These are phyloP conservation scores for Uropetala carovei DNA, from an alignment of 2,888 invertebrate species.

Conservation along the genomic window DNA sequence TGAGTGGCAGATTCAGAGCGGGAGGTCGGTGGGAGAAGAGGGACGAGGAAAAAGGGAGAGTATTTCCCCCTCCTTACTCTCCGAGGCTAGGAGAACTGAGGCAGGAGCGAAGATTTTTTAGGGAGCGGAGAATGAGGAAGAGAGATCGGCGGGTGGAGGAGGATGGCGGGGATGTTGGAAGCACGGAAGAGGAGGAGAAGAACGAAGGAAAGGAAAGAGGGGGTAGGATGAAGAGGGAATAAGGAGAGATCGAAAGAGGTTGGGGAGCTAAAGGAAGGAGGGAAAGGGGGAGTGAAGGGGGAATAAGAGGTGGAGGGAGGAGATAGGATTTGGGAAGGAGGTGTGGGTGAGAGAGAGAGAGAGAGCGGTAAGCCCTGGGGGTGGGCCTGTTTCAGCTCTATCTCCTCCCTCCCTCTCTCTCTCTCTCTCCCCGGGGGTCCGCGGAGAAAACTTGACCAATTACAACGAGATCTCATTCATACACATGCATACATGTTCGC, in stretches of 20 bases:
- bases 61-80: too few species aligned
- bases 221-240: neutral
- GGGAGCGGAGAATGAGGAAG: too few species aligned
- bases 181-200: neutral
- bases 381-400: neutral
- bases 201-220: neutral
- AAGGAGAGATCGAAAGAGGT: neutral
- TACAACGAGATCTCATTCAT: constrained; percentile 40
- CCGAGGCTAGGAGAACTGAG: too few species aligned
- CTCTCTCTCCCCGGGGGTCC: constrained; percentile 20
- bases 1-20: constrained; percentile 9
- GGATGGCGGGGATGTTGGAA: neutral
- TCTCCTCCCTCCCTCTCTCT: neutral
- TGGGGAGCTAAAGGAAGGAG: neutral
- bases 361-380: neutral
- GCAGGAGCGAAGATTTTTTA: too few species aligned
- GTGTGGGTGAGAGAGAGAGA: neutral
- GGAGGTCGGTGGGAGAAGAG: neutral
- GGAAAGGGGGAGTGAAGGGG: neutral
- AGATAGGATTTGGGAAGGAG: neutral
- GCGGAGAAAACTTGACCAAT: constrained; percentile 1
- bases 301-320: neutral
- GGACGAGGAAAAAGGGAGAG: neutral
- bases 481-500: constrained; percentile 33
- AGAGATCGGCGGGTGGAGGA: neutral